These are phyloP conservation scores for Mesitornis unicolor DNA, from an alignment of 2,113 vertebrate genomes.

Conservation along the genomic window DNA sequence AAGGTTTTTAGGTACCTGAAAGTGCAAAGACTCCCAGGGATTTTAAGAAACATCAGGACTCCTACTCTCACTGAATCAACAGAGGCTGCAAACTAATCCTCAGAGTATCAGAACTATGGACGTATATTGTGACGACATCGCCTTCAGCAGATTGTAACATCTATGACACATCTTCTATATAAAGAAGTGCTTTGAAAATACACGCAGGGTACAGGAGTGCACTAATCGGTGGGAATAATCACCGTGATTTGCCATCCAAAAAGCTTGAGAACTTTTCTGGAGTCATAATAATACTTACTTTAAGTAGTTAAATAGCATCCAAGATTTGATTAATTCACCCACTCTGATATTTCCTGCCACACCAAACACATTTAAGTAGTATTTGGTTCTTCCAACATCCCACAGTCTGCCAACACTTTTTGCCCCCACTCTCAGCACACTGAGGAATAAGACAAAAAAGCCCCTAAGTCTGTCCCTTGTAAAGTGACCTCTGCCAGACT, in stretches of 20 bases:
- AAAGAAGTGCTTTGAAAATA: neutral
- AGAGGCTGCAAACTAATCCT: neutral
- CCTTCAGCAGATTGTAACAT: neutral
- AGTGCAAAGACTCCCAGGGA: neutral
- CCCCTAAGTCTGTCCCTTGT: neutral
- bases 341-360: neutral
- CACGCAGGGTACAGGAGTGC: neutral
- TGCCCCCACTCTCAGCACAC: neutral
- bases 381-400: neutral
- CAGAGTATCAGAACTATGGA: neutral
- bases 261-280: neutral
- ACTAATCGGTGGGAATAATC: neutral
- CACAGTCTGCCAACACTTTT: accelerated
- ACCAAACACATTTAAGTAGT: neutral
- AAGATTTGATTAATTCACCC: neutral
- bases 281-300: neutral
- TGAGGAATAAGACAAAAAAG: neutral
- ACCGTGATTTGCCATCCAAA: neutral
- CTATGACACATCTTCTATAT: neutral
- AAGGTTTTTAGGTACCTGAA: neutral
- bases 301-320: neutral
- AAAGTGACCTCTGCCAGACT: neutral
- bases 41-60: neutral
- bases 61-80: neutral
- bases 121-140: accelerated